These are phyloP conservation scores for Bolinopsis microptera DNA, from an alignment of 37 sponge, comb jelly and placozoan genomes.

Conservation along the genomic window DNA sequence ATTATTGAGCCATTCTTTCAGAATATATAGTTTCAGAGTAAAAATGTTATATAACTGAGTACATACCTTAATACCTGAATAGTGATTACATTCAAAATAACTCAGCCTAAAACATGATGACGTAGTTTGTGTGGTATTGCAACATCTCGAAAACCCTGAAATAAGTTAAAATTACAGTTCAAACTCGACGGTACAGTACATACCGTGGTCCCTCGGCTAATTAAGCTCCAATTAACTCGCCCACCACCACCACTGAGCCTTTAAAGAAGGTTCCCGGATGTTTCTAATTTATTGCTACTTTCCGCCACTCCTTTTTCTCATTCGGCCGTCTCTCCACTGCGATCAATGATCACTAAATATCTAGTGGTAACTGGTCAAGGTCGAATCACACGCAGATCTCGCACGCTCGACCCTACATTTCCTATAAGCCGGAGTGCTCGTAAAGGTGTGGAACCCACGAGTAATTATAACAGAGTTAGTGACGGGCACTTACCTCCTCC, in stretches of 20 bases:
- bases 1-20: not conserved
- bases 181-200: too few relatives aligned
- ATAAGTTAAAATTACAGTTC: too few relatives aligned
- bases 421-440: not conserved
- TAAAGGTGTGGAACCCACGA: not conserved
- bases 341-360: not conserved
- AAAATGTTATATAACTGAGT: too few relatives aligned
- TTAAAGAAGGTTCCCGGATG: not conserved
- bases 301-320: not conserved
- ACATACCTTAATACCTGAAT: too few relatives aligned
- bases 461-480: not conserved
- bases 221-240: not conserved
- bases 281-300: not conserved
- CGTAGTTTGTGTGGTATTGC: too few relatives aligned
- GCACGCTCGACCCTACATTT: not conserved
- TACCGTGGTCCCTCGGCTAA: not conserved
- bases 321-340: not conserved
- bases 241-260: not conserved
- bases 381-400: not conserved
- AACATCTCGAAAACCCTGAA: too few relatives aligned
- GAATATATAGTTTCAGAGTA: too few relatives aligned
- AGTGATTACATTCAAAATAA: too few relatives aligned
- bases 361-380: not conserved
- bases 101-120: too few relatives aligned
- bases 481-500: not conserved